These are phyloP conservation scores for Idaea aversata DNA, from an alignment of 2,888 invertebrate species.

Conservation along the genomic window DNA sequence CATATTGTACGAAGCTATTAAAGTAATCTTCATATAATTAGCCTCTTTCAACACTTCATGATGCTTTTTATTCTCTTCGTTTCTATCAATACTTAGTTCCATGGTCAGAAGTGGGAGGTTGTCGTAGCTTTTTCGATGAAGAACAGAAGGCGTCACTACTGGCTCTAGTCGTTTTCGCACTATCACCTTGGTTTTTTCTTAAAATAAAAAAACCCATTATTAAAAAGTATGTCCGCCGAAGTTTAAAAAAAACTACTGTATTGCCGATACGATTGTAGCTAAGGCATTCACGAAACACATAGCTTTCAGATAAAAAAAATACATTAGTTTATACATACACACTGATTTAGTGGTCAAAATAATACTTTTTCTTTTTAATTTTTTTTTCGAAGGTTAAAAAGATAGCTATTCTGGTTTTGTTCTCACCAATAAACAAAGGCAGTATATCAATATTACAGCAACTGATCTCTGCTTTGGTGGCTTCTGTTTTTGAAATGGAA, in stretches of 20 bases:
- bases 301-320: too few relatives aligned
- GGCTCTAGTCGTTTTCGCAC: constrained; percentile 62
- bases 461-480: constrained; percentile 32
- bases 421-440: constrained; percentile 47
- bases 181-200: constrained; percentile 47
- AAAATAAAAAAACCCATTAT: constrained; percentile 16
- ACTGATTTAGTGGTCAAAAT: too few relatives aligned
- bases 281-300: too few relatives aligned
- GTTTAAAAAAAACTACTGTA: too few relatives aligned
- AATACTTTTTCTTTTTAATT: not conserved
- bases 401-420: not conserved
- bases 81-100: constrained; percentile 42
- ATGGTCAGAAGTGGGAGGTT: constrained; percentile 60
- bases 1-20: constrained; percentile 61
- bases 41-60: constrained; percentile 49
- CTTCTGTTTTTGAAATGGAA: not conserved
- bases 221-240: too few relatives aligned
- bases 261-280: too few relatives aligned
- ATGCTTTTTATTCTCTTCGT: constrained; percentile 44
- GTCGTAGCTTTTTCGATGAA: constrained; percentile 60
- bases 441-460: constrained; percentile 67
- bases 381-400: not conserved
- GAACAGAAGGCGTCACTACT: constrained; percentile 35
- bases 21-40: constrained; percentile 58
- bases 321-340: too few relatives aligned